Evolutionary conservation across 92 coral and sea anemone species (phyloP).

Genomic region (Pocillopora meandrina): DNA sequence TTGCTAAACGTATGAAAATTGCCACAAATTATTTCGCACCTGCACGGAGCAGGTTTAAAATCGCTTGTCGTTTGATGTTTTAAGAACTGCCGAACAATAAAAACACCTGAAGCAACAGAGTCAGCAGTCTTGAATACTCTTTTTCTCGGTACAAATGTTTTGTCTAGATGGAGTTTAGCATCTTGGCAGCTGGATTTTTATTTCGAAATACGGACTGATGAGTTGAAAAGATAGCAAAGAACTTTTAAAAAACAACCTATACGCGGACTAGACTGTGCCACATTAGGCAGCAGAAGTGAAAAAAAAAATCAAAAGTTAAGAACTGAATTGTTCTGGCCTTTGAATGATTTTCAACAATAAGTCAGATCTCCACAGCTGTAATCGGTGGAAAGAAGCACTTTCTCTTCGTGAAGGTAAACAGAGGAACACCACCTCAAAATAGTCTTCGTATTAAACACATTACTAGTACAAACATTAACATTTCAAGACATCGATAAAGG

Average conservation of each 20-base stretch:
- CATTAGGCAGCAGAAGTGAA: too few relatives aligned
- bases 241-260: background rate
- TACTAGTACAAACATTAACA: too few relatives aligned
- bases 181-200: constrained; percentile 16
- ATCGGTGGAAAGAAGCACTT: too few relatives aligned
- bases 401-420: too few relatives aligned
- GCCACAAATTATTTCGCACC: constrained; percentile 2
- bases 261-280: background rate
- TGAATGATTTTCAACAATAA: background rate
- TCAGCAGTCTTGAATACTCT: constrained; percentile 14
- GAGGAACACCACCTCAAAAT: too few relatives aligned
- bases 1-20: constrained; percentile 14
- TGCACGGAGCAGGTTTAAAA: background rate
- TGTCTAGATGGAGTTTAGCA: constrained; percentile 11
- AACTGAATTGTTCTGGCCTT: constrained; percentile 2
- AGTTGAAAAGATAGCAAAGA: background rate
- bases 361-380: background rate
- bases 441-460: too few relatives aligned
- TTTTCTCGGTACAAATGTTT: constrained; percentile 26
- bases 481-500: background rate
- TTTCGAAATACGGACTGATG: background rate
- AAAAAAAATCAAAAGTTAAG: background rate
- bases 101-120: constrained; percentile 30
- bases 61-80: constrained; percentile 23
- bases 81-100: constrained; percentile 22